phyloP scores from a whole-genome alignment of 2,113 vertebrate species.

The Python bivittatus region DNA sequence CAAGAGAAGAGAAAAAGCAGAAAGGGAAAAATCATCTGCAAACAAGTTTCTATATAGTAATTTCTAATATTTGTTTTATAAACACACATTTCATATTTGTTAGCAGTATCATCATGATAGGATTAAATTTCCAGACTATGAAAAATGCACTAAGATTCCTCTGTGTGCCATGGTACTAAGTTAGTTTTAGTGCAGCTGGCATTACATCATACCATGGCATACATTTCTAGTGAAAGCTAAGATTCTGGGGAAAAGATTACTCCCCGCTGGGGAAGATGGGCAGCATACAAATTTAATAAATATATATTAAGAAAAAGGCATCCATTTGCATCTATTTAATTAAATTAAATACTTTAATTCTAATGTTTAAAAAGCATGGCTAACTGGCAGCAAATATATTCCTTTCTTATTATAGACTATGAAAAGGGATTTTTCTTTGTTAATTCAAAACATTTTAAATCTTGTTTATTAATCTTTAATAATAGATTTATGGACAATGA shows the following conservation, averaged over 20 bases:
- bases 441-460: no score
- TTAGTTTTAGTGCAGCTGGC: not conserved
- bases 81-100: slow-evolving; percentile 21
- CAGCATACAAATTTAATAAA: no score
- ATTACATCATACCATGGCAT: not conserved
- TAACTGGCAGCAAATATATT: not conserved
- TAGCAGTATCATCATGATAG: slow-evolving; percentile 21
- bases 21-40: slow-evolving; percentile 2
- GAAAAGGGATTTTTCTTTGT: not conserved
- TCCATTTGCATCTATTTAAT: no score
- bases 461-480: not conserved
- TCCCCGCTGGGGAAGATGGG: no score
- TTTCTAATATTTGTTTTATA: slow-evolving; percentile 30
- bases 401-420: not conserved
- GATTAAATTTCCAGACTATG: not conserved
- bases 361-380: not conserved
- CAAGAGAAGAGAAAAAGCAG: not conserved
- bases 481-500: not conserved
- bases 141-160: slow-evolving; percentile 40
- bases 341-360: not conserved
- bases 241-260: slow-evolving; percentile 8
- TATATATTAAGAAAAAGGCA: not conserved
- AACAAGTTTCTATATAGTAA: not conserved
- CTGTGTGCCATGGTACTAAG: not conserved
- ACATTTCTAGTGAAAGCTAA: not conserved